phyloP scores from a whole-genome alignment of 2,888 invertebrate species.

The Orthosia incerta region DNA sequence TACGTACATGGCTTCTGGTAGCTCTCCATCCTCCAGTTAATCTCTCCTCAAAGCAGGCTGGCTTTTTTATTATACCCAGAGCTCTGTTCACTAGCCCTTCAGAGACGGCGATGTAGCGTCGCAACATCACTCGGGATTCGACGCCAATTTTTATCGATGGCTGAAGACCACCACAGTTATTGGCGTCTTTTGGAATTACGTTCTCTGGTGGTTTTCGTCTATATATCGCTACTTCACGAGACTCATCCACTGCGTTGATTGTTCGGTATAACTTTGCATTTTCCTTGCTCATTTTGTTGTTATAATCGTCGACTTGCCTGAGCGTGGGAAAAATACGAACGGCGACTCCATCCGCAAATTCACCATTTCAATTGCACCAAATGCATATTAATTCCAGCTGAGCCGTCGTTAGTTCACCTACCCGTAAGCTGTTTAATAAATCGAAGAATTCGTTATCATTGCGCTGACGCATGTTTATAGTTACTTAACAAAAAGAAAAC shows the following conservation, averaged over 20 bases:
- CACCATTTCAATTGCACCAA: slow-evolving; percentile 15
- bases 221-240: not conserved
- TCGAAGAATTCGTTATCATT: slow-evolving; percentile 66
- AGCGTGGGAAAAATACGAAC: slow-evolving; percentile 2
- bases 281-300: slow-evolving; percentile 26
- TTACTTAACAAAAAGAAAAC: slow-evolving; percentile 20
- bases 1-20: not conserved
- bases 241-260: slow-evolving; percentile 5
- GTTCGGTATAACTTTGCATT: slow-evolving; percentile 13
- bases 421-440: slow-evolving; percentile 64
- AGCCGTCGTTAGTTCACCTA: slow-evolving; percentile 62
- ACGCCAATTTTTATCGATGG: not conserved
- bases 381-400: slow-evolving; percentile 61
- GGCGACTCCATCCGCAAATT: slow-evolving; percentile 23
- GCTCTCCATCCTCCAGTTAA: slow-evolving; percentile 21
- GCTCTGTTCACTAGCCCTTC: slow-evolving; percentile 26
- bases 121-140: not conserved
- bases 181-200: not conserved
- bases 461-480: slow-evolving; percentile 70
- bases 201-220: not conserved
- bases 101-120: slow-evolving; percentile 9
- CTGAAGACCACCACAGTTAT: slow-evolving; percentile 8
- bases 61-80: slow-evolving; percentile 9
- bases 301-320: slow-evolving; percentile 14
- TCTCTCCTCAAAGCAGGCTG: slow-evolving; percentile 29